These are phyloP conservation scores for Tethea ocularis DNA, from an alignment of 2,888 invertebrate species.

Conservation along the genomic window DNA sequence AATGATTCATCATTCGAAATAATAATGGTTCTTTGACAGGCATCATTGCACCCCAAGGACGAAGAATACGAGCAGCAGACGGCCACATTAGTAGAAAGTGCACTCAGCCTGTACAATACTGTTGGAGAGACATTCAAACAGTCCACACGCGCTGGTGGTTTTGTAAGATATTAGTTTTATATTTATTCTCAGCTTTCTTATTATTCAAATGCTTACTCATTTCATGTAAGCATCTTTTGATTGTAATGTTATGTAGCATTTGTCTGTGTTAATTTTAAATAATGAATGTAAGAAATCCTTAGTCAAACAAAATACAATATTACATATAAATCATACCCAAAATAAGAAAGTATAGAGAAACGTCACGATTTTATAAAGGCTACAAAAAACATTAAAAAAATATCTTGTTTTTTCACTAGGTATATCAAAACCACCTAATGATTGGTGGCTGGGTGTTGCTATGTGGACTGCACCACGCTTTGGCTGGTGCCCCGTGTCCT, in stretches of 20 bases:
- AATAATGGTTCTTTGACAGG: slow-evolving; percentile 44
- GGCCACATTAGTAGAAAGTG: slow-evolving; percentile 93
- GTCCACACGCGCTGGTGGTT: slow-evolving; percentile 94
- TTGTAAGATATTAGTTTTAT: slow-evolving; percentile 81
- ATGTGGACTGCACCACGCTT: slow-evolving; percentile 93
- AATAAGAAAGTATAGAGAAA: too few relatives aligned
- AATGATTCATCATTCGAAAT: not conserved
- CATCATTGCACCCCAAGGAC: slow-evolving; percentile 80
- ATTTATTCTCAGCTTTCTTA: not conserved
- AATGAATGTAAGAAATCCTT: too few relatives aligned
- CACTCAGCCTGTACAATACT: slow-evolving; percentile 92
- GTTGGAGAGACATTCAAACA: slow-evolving; percentile 91
- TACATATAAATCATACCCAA: too few relatives aligned
- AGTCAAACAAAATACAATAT: too few relatives aligned
- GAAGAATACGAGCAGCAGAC: slow-evolving; percentile 94
- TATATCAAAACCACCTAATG: slow-evolving; percentile 94
- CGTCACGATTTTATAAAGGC: too few relatives aligned
- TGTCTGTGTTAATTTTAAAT: too few relatives aligned
- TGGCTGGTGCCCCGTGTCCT: slow-evolving; percentile 86
- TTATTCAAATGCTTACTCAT: too few relatives aligned
- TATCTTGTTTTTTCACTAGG: slow-evolving; percentile 65
- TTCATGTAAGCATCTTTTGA: too few relatives aligned
- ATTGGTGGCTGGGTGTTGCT: slow-evolving; percentile 95
- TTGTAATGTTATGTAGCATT: too few relatives aligned
- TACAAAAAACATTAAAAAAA: too few relatives aligned